Conservation (phyloP, 2,888 invertebrate genomes). For the Ryuthela nishihirai region DNA sequence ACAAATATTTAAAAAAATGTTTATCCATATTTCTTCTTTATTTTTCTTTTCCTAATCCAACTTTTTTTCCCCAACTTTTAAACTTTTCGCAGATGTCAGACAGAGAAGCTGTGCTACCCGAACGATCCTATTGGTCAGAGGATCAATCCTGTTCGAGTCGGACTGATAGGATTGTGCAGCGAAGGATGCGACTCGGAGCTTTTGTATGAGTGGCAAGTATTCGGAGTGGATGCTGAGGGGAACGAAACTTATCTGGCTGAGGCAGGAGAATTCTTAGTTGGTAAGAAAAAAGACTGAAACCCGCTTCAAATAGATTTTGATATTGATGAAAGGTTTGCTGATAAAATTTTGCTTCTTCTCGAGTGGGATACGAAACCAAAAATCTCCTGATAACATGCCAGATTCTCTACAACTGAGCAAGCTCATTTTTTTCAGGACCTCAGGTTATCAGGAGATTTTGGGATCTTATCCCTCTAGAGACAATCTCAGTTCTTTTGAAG, state of each 20-base stretch:
- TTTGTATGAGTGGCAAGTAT: slow-evolving; percentile 42
- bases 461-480: too few species aligned
- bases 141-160: slow-evolving; percentile 44
- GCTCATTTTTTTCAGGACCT: too few species aligned
- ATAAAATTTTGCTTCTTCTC: too few species aligned
- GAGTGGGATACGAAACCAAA: too few species aligned
- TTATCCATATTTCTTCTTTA: too few species aligned
- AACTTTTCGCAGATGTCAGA: slow-evolving; percentile 39
- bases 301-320: too few species aligned
- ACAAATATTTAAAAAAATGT: too few species aligned
- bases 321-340: too few species aligned
- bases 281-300: slow-evolving; percentile 6
- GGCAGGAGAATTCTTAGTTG: slow-evolving; percentile 41
- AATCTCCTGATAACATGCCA: too few species aligned
- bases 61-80: neutral
- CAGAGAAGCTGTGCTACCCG: slow-evolving; percentile 42
- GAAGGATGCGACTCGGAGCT: slow-evolving; percentile 43
- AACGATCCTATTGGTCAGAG: slow-evolving; percentile 43
- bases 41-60: neutral
- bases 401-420: too few species aligned
- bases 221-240: slow-evolving; percentile 37
- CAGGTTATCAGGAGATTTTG: too few species aligned
- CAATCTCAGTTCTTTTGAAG: too few species aligned
- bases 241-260: slow-evolving; percentile 41
- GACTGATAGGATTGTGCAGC: slow-evolving; percentile 42